Percentiles rank a stretch among this genome's conserved stretches.
These are phyloP conservation scores for Littorina saxatilis DNA, from an alignment of 1,140 invertebrate genomes.

Conservation along the genomic window DNA sequence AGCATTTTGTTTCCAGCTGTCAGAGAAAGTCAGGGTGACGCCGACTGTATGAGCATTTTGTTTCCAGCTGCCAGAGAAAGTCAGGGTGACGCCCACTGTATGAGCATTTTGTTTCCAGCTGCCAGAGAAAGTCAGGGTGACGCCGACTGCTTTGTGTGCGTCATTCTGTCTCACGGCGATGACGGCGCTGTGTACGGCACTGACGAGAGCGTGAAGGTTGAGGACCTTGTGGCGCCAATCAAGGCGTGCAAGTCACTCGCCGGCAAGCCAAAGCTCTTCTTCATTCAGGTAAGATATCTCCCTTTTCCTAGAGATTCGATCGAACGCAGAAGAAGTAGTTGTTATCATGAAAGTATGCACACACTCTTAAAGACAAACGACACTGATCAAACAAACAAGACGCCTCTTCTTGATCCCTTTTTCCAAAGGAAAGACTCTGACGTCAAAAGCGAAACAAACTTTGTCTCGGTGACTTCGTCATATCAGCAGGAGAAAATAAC, in stretches of 20 bases:
- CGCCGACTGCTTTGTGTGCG: constrained; percentile 71
- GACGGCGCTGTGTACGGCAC: constrained; percentile 90
- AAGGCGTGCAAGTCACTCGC: constrained; percentile 90
- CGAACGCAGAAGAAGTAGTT: no score
- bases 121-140: constrained; percentile 60
- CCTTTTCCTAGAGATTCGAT: no score
- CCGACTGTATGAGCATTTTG: no score
- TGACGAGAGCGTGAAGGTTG: constrained; percentile 83
- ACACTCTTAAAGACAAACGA: no score
- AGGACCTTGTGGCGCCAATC: constrained; percentile 87
- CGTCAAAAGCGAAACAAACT: no score
- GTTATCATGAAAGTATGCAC: no score
- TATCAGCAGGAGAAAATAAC: no score
- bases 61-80: not conserved
- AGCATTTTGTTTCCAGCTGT: not conserved
- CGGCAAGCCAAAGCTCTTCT: constrained; percentile 79
- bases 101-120: constrained; percentile 45
- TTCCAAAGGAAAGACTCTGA: no score
- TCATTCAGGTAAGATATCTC: constrained; percentile 75
- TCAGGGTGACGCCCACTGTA: not conserved
- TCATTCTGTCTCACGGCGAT: constrained; percentile 93
- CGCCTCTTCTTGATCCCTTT: no score
- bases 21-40: not conserved
- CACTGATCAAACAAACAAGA: no score
- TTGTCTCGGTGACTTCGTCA: no score